Conservation (phyloP, 2,888 invertebrate genomes). For the Xestoiulus laeticollis region DNA sequence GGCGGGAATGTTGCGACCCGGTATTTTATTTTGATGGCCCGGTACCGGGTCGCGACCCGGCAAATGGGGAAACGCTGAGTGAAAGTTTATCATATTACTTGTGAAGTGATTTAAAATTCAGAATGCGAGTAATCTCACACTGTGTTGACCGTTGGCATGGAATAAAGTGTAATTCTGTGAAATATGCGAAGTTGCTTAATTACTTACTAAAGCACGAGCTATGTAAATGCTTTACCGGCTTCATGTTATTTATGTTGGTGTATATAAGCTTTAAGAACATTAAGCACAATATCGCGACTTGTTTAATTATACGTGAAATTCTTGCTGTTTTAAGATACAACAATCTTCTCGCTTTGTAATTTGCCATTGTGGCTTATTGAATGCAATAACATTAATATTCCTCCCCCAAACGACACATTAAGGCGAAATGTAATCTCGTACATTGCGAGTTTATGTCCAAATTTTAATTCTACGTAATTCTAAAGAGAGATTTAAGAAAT, state of each 20-base stretch:
- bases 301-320: slow-evolving; percentile 4
- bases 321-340: not conserved
- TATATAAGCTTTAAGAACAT: not conserved
- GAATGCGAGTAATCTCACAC: not conserved
- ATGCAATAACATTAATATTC: not conserved
- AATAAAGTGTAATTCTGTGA: not conserved
- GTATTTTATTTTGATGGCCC: too few species aligned
- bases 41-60: too few species aligned
- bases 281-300: not conserved
- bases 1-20: not conserved
- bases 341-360: not conserved
- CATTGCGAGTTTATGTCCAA: not conserved
- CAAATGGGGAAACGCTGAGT: too few species aligned
- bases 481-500: not conserved
- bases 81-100: not conserved
- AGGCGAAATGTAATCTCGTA: not conserved
- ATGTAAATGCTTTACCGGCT: not conserved
- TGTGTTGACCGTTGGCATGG: not conserved
- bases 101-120: not conserved
- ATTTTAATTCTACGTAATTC: not conserved
- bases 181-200: not conserved
- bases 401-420: not conserved
- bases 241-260: not conserved
- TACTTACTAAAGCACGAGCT: not conserved
- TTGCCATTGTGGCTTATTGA: slow-evolving; percentile 35